These are phyloP conservation scores for Hydra vulgaris DNA, from an alignment of 30 jellyfish, hydroid and myxozoan genomes.

Conservation along the genomic window DNA sequence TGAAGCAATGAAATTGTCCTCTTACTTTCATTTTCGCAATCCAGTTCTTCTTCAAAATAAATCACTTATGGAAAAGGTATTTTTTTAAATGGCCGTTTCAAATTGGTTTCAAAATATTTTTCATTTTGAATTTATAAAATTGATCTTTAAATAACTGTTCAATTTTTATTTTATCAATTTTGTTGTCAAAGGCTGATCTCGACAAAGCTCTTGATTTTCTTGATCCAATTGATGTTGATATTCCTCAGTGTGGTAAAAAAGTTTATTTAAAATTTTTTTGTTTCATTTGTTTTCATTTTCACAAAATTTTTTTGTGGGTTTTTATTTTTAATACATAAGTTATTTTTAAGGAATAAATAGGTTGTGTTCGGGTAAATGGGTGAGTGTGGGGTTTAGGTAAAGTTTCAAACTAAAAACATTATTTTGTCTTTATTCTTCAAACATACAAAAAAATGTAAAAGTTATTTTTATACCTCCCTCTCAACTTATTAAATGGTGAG, in stretches of 20 bases:
- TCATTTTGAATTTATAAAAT: background rate
- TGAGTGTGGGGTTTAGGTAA: too few relatives aligned
- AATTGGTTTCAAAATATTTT: background rate
- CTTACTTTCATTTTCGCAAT: conserved; percentile 83
- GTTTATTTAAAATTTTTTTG: background rate
- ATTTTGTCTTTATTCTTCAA: too few relatives aligned
- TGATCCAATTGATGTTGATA: conserved; percentile 83
- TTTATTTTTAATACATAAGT: too few relatives aligned
- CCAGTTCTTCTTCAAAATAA: conserved; percentile 70
- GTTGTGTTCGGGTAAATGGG: too few relatives aligned
- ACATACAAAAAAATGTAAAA: too few relatives aligned
- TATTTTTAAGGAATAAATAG: too few relatives aligned
- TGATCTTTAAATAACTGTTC: background rate
- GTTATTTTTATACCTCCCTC: too few relatives aligned
- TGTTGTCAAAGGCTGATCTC: conserved; percentile 62
- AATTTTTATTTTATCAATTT: background rate
- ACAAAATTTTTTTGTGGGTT: background rate
- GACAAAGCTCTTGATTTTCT: conserved; percentile 88
- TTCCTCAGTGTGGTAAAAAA: conserved; percentile 74
- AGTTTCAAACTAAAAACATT: too few relatives aligned
- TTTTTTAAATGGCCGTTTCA: background rate
- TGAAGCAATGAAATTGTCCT: conserved; percentile 74
- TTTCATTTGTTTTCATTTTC: background rate
- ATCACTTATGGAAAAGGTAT: conserved; percentile 74
- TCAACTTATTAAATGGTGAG: too few relatives aligned